A percentile compares a stretch with the other conserved stretches of the same genome.
Conservation (phyloP, 2,797 vertebrate species). For the Falco peregrinus region DNA sequence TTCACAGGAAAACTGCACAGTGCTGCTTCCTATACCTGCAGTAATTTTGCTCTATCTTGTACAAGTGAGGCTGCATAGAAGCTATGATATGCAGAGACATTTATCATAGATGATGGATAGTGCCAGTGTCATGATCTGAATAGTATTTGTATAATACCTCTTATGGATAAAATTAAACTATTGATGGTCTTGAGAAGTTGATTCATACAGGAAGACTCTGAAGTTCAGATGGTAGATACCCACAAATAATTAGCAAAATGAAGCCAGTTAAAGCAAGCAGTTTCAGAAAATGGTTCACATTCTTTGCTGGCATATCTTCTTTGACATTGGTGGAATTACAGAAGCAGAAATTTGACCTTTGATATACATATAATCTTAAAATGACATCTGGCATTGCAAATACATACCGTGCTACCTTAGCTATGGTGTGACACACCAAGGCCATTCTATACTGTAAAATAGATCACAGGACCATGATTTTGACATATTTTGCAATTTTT, state of each 20-base stretch:
- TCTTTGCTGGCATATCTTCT: neutral
- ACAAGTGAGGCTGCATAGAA: neutral
- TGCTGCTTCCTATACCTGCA: neutral
- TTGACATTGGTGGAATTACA: neutral
- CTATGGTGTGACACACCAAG: neutral
- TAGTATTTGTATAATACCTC: neutral
- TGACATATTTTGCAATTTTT: neutral
- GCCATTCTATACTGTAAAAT: neutral
- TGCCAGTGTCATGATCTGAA: neutral
- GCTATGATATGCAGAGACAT: neutral
- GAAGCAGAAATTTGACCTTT: slow-evolving; percentile 8
- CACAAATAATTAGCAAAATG: neutral
- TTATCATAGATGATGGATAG: neutral
- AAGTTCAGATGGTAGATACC: neutral
- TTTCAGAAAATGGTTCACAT: neutral
- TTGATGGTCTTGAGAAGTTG: neutral
- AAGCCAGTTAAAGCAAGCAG: neutral
- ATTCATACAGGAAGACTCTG: neutral
- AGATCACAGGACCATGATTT: neutral
- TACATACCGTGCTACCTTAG: neutral
- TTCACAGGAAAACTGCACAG: neutral
- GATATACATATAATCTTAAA: neutral
- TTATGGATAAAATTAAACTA: neutral
- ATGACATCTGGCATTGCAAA: neutral
- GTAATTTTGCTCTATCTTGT: neutral